These are phyloP conservation scores for Romanogobio albipinnatus DNA, from an alignment of 2,113 vertebrate genomes.

Conservation along the genomic window DNA sequence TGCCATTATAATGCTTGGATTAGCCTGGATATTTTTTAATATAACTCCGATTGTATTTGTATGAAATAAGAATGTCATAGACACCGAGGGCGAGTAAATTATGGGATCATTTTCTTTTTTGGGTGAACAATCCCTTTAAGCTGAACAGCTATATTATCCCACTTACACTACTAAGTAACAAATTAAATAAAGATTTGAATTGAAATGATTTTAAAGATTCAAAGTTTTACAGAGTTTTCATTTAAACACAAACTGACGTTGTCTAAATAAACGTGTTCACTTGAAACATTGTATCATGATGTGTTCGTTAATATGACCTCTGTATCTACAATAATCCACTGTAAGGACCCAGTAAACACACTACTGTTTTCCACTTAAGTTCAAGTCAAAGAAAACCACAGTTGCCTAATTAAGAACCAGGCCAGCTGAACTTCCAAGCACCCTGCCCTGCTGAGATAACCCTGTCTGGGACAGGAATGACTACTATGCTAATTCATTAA, in stretches of 20 bases:
- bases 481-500: slow-evolving; percentile 32
- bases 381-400: slow-evolving; percentile 21
- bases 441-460: slow-evolving; percentile 17
- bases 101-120: too few relatives aligned
- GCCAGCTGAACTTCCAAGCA: slow-evolving; percentile 16
- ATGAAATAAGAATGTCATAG: too few relatives aligned
- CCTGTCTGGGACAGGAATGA: slow-evolving; percentile 38
- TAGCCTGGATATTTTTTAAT: too few relatives aligned
- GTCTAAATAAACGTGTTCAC: neutral
- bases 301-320: neutral
- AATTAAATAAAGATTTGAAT: neutral
- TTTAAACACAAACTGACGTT: slow-evolving; percentile 6
- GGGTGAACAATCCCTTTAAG: neutral
- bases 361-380: neutral
- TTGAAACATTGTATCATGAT: neutral
- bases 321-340: neutral
- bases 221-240: neutral
- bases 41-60: too few relatives aligned
- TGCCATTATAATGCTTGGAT: too few relatives aligned
- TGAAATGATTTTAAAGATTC: neutral
- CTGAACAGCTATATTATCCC: neutral
- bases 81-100: too few relatives aligned
- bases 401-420: slow-evolving; percentile 38
- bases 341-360: neutral
- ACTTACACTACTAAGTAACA: too few relatives aligned